phyloP scores from a whole-genome alignment of 92 coral and sea anemone genomes.

The Desmophyllum pertusum region DNA sequence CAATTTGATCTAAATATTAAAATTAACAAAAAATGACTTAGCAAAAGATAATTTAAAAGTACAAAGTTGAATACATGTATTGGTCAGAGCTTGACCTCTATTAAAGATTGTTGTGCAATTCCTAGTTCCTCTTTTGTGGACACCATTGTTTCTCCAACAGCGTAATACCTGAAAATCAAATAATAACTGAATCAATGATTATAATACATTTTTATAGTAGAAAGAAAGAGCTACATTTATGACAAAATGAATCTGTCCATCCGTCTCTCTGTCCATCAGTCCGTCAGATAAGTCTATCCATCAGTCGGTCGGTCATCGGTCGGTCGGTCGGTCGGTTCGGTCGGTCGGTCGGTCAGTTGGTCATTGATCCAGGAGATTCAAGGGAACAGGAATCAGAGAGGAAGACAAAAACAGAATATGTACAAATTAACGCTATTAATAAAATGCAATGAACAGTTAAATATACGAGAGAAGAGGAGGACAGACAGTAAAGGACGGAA shows the following conservation, averaged over 20 bases:
- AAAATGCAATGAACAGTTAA: no score
- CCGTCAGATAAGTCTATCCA: neutral
- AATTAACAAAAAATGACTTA: no score
- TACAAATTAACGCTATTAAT: no score
- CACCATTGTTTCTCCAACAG: slow-evolving; percentile 91
- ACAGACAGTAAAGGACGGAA: no score
- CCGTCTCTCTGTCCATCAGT: neutral
- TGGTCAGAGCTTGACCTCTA: no score
- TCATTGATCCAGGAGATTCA: no score
- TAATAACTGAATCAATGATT: neutral
- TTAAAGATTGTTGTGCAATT: slow-evolving; percentile 86
- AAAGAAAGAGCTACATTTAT: neutral
- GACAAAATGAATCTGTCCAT: neutral
- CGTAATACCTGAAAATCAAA: slow-evolving; percentile 75
- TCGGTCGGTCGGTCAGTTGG: neutral
- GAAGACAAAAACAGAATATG: no score
- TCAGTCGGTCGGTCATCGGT: neutral
- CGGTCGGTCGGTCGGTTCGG: neutral
- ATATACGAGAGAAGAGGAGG: no score
- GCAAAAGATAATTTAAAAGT: no score
- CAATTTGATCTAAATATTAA: no score
- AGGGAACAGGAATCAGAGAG: no score
- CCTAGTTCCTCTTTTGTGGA: slow-evolving; percentile 88
- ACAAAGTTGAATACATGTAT: no score
- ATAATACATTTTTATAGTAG: neutral